phyloP scores from a whole-genome alignment of 2,888 invertebrate genomes.

The Neria commutata region DNA sequence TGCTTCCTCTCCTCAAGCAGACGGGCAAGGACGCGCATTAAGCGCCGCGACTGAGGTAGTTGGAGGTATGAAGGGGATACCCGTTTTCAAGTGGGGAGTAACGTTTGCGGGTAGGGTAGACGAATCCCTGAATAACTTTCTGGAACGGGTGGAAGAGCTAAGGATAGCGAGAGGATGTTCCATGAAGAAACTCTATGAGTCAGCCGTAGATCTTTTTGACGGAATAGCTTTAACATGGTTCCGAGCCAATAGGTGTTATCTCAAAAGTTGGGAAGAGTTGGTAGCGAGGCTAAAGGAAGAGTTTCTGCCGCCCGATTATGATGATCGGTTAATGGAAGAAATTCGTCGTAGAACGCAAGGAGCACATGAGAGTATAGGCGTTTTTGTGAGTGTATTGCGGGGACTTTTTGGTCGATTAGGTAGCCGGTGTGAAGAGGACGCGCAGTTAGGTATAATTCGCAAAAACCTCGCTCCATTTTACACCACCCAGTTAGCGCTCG shows the following conservation, averaged over 20 bases:
- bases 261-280: constrained; percentile 1
- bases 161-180: background rate
- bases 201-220: background rate
- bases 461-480: constrained; percentile 3
- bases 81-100: background rate
- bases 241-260: background rate
- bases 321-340: constrained; percentile 16
- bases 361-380: constrained; percentile 12
- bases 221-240: background rate
- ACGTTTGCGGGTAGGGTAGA: background rate
- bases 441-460: background rate
- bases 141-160: background rate
- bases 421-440: background rate
- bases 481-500: background rate
- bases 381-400: constrained; percentile 6
- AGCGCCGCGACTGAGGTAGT: too few species aligned
- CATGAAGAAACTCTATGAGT: background rate
- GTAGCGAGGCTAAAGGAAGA: constrained; percentile 8
- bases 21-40: too few species aligned
- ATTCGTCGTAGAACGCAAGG: constrained; percentile 14
- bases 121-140: background rate
- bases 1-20: too few species aligned
- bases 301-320: constrained; percentile 15
- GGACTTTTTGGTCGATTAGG: background rate
- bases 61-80: background rate